A percentile compares a stretch with the other conserved stretches of the same genome.
Conservation (phyloP, 2,797 vertebrate genomes). For the Poecile montanus region DNA sequence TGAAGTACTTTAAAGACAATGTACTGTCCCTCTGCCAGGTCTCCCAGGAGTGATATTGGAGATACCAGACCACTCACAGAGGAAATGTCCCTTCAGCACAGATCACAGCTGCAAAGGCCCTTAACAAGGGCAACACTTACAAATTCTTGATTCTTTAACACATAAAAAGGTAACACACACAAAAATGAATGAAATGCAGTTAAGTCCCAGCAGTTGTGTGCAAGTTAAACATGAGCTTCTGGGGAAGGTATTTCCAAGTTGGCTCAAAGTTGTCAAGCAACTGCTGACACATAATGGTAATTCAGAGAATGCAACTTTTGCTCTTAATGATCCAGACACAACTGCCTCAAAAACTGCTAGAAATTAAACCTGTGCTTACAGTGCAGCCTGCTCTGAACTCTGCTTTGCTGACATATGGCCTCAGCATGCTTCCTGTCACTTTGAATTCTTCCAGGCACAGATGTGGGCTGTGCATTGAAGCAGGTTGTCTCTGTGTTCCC, state of each 20-base stretch:
- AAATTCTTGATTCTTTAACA: background rate
- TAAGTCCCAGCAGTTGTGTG: background rate
- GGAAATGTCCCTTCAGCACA: background rate
- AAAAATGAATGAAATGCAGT: background rate
- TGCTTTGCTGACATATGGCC: background rate
- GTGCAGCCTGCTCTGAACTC: background rate
- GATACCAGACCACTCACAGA: background rate
- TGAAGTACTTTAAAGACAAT: constrained; percentile 16
- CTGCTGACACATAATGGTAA: background rate
- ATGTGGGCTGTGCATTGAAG: background rate
- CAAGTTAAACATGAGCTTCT: background rate
- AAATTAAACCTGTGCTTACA: background rate
- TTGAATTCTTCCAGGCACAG: background rate
- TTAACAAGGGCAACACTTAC: background rate
- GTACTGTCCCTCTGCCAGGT: background rate
- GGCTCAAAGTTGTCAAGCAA: background rate
- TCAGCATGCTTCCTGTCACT: background rate
- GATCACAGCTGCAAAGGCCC: background rate
- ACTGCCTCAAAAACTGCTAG: background rate
- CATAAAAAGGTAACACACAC: background rate
- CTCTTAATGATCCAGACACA: background rate
- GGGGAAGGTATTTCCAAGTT: background rate
- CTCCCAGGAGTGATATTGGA: background rate
- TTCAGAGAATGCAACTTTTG: background rate
- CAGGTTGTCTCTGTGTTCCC: background rate